Percentiles rank a stretch among this genome's conserved stretches.
phyloP scores from a whole-genome alignment of 1,140 invertebrate species.

The Zelostemma sp. region DNA sequence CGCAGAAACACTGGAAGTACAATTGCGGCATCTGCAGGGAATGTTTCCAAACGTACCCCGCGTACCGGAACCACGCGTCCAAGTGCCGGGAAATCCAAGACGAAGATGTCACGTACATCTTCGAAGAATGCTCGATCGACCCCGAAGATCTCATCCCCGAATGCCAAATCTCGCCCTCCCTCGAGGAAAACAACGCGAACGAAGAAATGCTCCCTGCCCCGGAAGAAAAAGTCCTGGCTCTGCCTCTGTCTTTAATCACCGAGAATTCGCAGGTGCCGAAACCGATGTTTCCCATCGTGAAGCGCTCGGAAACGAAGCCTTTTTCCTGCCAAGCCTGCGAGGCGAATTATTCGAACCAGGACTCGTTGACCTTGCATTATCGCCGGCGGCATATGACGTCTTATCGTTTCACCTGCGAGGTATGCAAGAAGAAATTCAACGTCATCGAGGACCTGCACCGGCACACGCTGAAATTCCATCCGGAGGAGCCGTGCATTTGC shows the following conservation, averaged over 20 bases:
- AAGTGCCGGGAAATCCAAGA: not conserved
- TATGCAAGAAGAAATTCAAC: slow-evolving; percentile 67
- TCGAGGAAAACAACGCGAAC: not conserved
- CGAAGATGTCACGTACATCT: not conserved
- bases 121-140: not conserved
- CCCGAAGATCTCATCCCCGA: not conserved
- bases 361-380: slow-evolving; percentile 16
- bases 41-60: slow-evolving; percentile 21
- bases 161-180: too few relatives aligned
- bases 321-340: slow-evolving; percentile 17
- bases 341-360: not conserved
- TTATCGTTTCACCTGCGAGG: slow-evolving; percentile 70
- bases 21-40: slow-evolving; percentile 30
- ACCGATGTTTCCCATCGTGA: too few relatives aligned
- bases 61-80: not conserved
- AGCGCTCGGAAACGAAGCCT: too few relatives aligned
- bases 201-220: not conserved
- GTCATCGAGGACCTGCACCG: slow-evolving; percentile 7
- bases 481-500: slow-evolving; percentile 57
- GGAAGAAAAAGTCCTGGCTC: not conserved
- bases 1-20: too few relatives aligned
- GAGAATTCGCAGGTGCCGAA: not conserved
- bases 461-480: slow-evolving; percentile 15
- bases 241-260: not conserved
- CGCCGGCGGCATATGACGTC: not conserved